Percentiles rank a stretch among this genome's conserved stretches.
Evolutionary conservation across 2,113 vertebrate species (phyloP).

Genomic region (Hiodon alosoides): DNA sequence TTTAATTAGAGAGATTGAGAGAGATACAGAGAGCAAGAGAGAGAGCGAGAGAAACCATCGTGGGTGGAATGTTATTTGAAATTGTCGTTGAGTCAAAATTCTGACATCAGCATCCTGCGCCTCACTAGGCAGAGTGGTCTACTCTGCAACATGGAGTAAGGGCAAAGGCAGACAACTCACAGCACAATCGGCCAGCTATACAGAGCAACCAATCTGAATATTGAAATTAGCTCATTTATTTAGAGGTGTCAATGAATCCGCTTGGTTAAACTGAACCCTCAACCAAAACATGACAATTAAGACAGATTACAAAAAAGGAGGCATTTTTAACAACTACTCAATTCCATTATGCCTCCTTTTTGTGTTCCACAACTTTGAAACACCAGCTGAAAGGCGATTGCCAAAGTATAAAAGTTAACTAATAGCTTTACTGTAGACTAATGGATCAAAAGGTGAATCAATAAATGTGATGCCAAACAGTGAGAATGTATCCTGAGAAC

Average conservation of each 20-base stretch:
- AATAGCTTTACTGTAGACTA: no score
- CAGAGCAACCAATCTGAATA: background rate
- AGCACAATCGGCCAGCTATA: background rate
- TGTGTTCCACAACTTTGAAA: no score
- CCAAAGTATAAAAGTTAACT: no score
- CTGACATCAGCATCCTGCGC: background rate
- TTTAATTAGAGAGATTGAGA: no score
- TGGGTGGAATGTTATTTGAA: conserved; percentile 1
- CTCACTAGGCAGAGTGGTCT: background rate
- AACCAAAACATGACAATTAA: background rate
- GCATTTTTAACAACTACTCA: no score
- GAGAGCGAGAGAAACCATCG: background rate
- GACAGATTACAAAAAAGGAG: no score
- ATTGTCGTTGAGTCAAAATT: background rate
- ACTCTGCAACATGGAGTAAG: background rate
- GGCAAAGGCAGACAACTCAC: background rate
- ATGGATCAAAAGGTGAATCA: background rate
- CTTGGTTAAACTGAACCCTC: no score
- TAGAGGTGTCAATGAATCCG: no score
- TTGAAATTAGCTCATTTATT: background rate
- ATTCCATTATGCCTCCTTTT: no score
- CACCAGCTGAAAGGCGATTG: no score
- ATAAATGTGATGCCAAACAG: background rate
- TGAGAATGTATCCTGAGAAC: background rate
- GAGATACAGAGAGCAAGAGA: background rate